Base-by-base conservation (phyloP, 1,140 invertebrate genomes). In the Probaryconus sp. region DNA sequence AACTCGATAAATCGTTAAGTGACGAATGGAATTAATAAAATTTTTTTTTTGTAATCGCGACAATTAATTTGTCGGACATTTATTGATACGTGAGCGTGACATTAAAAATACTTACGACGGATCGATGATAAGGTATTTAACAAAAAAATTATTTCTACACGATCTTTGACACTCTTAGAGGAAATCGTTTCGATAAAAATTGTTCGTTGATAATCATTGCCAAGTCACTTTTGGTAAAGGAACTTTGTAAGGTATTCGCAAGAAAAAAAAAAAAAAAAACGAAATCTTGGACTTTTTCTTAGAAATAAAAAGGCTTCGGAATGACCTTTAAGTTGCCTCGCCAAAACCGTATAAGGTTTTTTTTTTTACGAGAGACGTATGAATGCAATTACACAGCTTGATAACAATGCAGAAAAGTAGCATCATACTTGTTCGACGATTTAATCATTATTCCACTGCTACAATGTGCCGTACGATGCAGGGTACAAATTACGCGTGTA, bases 401-500 rank as follows among this genome's bases (percentile, higher is more conserved):
- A 61, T 69, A 69, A 60, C 65, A 61, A 69, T 70, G 56, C 56
- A 26, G 18, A 48, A 63, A 45, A 63, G 37, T 37, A 43, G 47
- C 42, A 55, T 48, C 48, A 70, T 63, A 43, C 55, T 53, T 35
- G 55, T 60, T 61, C 67, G 48, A 70, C 50, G 67, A 70, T 53
- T 55, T 63, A 70, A 70, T 70, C 56, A 70, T 70, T 70, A 70
- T 58, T 70, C 67, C 14, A 55, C 47, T 40, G 21, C 55, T 40
- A 70, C n/a, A n/a, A n/a, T n/a, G n/a, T 53, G 35, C 48, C 7
- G 17, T 26, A 35, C 67, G 48, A 55, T 70, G 47, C 67, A 6
- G 40, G 45, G 26, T 55, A 70, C 47, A 61, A 69, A 61, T 61
- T 61, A 53, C 60, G 24, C 61, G 47, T 61, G 61, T 33, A 42